Conservation (phyloP, 30 jellyfish, hydroid and myxozoan species). For the Catostylus mosaicus region DNA sequence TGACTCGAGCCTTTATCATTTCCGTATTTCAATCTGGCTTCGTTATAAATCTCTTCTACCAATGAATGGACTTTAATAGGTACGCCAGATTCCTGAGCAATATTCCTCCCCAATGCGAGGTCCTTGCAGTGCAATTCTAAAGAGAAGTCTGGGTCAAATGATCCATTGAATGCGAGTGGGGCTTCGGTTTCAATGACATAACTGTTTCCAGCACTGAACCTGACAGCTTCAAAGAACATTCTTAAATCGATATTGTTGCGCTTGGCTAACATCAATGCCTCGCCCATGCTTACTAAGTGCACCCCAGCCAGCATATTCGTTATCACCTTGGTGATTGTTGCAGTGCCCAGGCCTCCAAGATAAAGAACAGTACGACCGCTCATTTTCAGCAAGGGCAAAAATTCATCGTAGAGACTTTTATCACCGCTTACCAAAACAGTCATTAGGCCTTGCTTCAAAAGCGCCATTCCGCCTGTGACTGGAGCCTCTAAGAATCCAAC, state of each 20-base stretch:
- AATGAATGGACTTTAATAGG: conserved; percentile 46
- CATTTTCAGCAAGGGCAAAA: conserved; percentile 49
- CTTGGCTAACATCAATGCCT: conserved; percentile 62
- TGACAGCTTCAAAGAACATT: conserved; percentile 61
- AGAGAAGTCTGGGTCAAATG: conserved; percentile 63
- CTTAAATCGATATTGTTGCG: conserved; percentile 53
- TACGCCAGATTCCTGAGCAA: conserved; percentile 65
- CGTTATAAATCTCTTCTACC: conserved; percentile 69
- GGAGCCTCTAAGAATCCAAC: conserved; percentile 73
- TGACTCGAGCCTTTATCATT: conserved; percentile 51
- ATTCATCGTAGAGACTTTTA: conserved; percentile 23
- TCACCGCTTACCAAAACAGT: conserved; percentile 73
- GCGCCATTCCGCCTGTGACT: conserved; percentile 83
- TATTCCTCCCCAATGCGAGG: conserved; percentile 55
- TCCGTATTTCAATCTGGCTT: conserved; percentile 53
- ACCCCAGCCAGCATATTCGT: conserved; percentile 72
- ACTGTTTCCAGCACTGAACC: conserved; percentile 68
- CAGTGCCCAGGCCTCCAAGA: conserved; percentile 75
- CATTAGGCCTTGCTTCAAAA: conserved; percentile 71
- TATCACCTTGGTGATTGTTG: conserved; percentile 57
- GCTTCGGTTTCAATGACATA: conserved; percentile 71
- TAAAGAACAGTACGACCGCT: conserved; percentile 62
- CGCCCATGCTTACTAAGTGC: conserved; percentile 61
- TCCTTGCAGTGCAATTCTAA: conserved; percentile 71
- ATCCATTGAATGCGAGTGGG: conserved; percentile 65